Percentiles rank a stretch among this genome's conserved stretches.
These are phyloP conservation scores for Drosophila nigromelanica DNA, from an alignment of 1,140 invertebrate genomes.

Conservation along the genomic window DNA sequence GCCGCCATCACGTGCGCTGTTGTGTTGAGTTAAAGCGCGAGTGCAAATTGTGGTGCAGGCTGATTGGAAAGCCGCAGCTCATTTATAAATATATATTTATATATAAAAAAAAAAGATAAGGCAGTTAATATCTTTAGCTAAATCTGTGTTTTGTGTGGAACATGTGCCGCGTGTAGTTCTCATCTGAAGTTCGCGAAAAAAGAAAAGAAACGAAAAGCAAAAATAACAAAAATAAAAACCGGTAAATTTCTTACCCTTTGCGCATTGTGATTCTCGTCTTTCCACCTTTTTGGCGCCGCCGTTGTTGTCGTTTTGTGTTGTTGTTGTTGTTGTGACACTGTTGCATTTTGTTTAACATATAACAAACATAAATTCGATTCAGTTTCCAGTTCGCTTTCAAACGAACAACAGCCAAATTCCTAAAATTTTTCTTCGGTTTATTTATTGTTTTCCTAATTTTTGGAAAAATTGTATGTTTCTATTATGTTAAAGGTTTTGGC, in stretches of 20 bases:
- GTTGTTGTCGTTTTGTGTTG: conserved; percentile 34
- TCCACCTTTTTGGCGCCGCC: conserved; percentile 52
- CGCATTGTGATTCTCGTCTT: conserved; percentile 34
- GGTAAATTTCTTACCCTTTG: conserved; percentile 54
- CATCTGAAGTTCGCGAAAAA: conserved; percentile 16
- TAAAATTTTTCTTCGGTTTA: neutral
- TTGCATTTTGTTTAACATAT: conserved; percentile 55
- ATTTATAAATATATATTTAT: conserved; percentile 14
- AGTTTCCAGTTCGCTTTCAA: conserved; percentile 6
- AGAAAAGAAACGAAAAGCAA: conserved; percentile 3
- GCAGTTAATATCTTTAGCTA: conserved; percentile 14
- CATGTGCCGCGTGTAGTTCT: conserved; percentile 33
- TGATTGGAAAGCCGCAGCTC: conserved; percentile 7
- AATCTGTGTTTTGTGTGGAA: conserved; percentile 15
- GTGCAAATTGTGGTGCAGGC: neutral
- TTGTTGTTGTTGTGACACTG: conserved; percentile 45
- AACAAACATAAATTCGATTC: neutral
- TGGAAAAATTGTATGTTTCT: neutral
- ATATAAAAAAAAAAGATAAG: conserved; percentile 5
- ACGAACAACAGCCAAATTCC: neutral
- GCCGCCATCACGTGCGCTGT: neutral
- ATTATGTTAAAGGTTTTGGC: neutral
- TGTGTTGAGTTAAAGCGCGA: neutral
- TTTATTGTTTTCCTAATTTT: neutral
- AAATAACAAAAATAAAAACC: conserved; percentile 46